Percentiles rank a stretch among this genome's conserved stretches.
Evolutionary conservation across 92 coral and sea anemone genomes (phyloP).

Genomic region (Plumapathes pennacea): DNA sequence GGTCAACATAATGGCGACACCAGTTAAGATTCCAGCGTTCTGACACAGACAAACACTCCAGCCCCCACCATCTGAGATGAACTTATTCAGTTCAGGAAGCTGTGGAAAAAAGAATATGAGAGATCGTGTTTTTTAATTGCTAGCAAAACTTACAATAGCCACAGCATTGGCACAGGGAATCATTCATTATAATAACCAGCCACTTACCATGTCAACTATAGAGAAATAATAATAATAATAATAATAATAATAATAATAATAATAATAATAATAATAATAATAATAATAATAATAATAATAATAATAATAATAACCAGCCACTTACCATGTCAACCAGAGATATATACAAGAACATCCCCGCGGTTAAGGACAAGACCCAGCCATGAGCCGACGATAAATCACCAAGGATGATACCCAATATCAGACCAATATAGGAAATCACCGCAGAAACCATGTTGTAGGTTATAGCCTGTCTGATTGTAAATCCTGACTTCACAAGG

Average conservation of each 20-base stretch:
- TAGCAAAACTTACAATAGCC: too few species aligned
- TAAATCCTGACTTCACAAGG: constrained; percentile 86
- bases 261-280: too few species aligned
- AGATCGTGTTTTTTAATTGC: too few species aligned
- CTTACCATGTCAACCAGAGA: constrained; percentile 95
- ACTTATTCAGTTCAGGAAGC: constrained; percentile 85
- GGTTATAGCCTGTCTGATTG: constrained; percentile 83
- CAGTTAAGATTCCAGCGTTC: constrained; percentile 77
- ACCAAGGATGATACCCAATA: constrained; percentile 77
- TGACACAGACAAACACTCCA: constrained; percentile 68
- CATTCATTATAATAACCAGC: too few species aligned
- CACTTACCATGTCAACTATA: too few species aligned
- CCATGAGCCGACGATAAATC: constrained; percentile 79
- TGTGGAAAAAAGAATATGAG: constrained; percentile 4
- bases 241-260: neutral
- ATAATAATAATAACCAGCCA: neutral
- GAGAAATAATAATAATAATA: neutral
- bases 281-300: too few species aligned
- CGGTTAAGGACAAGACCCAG: constrained; percentile 92
- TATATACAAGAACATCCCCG: constrained; percentile 91
- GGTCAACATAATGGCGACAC: constrained; percentile 74
- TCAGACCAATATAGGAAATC: constrained; percentile 80
- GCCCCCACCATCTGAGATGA: constrained; percentile 63
- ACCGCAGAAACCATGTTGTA: constrained; percentile 88
- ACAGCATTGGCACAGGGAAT: too few species aligned